Base-by-base conservation (phyloP, 2,888 invertebrate genomes). In the Oscheius sp. region DNA sequence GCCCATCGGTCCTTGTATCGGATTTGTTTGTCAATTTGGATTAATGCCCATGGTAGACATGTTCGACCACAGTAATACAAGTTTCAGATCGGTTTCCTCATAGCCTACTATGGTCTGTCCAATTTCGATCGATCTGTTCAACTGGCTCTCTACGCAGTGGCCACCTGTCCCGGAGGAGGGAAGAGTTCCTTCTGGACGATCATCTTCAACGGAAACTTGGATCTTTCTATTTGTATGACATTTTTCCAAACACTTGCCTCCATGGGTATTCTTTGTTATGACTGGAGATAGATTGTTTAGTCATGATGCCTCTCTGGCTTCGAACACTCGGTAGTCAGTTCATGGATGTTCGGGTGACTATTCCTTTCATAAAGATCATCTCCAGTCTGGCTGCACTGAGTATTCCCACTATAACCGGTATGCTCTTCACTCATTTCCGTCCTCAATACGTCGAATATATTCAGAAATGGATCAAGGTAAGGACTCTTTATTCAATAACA, bases 161-260 rank as follows among this genome's bases (percentile, higher is more conserved):
- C 88, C 1, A 86, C 87, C 61, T 87, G 87, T 49, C 89, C 89
- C 6, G 88, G 89, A 2, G 89, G 96, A 0, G 95, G 95, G 0
- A 94, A 94, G 36, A 94, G 94, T 50, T 96, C 95, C 87, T 92
- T 95, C 80, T 96, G 95, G 94, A 92, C 94, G 0, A 91, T 92
- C 77, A 90, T 95, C 24, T 89, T 95, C 3, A 92, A 92, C 1
- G 95, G 94, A 3, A 95, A 96, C 87, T 90, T 96, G 2, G 92
- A 94, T 86, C 89, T 96, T 45, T 94, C 94, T 0, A 91, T 96
- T 57, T 92, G 95, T 17, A 94, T 96, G 94, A 96, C 95, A 0
- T 91, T 94, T 2, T 89, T 94, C 65, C 92, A 93, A 70, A 95
- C 94, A 2, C 87, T 95, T 4, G 91, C 92, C 0, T 92, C 94